Conservation (phyloP, 1,140 invertebrate genomes). For the Cherax quadricarinatus region DNA sequence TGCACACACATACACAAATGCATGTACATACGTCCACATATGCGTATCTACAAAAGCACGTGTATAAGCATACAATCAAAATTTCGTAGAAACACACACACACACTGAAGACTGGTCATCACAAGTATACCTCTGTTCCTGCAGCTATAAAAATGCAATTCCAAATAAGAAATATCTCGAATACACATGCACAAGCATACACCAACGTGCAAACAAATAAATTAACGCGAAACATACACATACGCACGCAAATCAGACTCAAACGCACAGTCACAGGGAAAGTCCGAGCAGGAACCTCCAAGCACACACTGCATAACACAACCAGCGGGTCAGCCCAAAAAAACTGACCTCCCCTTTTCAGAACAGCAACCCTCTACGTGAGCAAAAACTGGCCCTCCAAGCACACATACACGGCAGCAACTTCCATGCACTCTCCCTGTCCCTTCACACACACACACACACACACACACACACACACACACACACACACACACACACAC, state of each 20-base stretch:
- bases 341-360: background rate
- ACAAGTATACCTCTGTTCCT: background rate
- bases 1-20: background rate
- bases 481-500: background rate
- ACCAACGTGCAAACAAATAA: background rate
- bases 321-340: background rate
- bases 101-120: no score
- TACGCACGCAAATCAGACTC: background rate
- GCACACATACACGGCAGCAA: background rate
- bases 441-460: background rate
- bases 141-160: background rate
- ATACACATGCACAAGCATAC: background rate
- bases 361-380: background rate
- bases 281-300: background rate
- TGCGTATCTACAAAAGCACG: background rate
- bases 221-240: no score
- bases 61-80: background rate
- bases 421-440: background rate
- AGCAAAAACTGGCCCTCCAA: slow-evolving; percentile 3
- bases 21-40: background rate
- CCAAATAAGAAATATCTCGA: background rate
- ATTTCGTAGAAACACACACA: background rate
- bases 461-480: background rate
- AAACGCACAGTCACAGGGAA: background rate
- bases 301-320: background rate